Conservation (phyloP, 2,113 vertebrate genomes). For the Brachyhypopomus occidentalis region DNA sequence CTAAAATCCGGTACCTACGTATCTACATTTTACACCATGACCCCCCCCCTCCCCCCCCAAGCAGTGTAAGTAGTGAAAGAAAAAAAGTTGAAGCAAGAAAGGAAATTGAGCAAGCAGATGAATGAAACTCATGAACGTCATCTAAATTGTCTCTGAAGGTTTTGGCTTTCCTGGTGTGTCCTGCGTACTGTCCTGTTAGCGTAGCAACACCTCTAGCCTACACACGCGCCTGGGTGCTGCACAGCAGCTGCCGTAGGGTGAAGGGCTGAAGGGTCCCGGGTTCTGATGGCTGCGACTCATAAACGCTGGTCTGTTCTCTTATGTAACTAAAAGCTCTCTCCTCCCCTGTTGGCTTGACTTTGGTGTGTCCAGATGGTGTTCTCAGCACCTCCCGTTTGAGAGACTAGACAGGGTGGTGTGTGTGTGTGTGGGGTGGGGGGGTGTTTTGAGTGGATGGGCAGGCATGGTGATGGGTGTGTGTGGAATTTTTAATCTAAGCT, state of each 20-base stretch:
- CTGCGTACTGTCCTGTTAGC: neutral
- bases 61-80: neutral
- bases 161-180: neutral
- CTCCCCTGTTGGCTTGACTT: slow-evolving; percentile 47
- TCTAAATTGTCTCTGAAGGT: slow-evolving; percentile 19
- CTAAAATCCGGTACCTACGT: neutral
- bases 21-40: neutral
- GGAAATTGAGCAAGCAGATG: neutral
- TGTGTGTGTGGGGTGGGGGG: slow-evolving; percentile 39
- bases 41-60: too few relatives aligned
- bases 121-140: slow-evolving; percentile 1
- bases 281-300: slow-evolving; percentile 53
- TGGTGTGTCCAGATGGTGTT: slow-evolving; percentile 64
- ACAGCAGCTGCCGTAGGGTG: neutral
- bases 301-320: slow-evolving; percentile 52
- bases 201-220: slow-evolving; percentile 2
- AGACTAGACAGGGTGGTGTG: slow-evolving; percentile 10
- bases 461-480: too few relatives aligned
- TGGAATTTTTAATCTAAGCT: too few relatives aligned
- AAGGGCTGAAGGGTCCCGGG: slow-evolving; percentile 60
- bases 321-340: slow-evolving; percentile 62
- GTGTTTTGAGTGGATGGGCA: neutral
- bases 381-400: slow-evolving; percentile 49
- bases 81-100: neutral
- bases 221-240: neutral